Evolutionary conservation across 2,888 invertebrate genomes (phyloP), one percentile per base, ranked within the genome.

Genomic region (Pachycephus smyrnensis): DNA sequence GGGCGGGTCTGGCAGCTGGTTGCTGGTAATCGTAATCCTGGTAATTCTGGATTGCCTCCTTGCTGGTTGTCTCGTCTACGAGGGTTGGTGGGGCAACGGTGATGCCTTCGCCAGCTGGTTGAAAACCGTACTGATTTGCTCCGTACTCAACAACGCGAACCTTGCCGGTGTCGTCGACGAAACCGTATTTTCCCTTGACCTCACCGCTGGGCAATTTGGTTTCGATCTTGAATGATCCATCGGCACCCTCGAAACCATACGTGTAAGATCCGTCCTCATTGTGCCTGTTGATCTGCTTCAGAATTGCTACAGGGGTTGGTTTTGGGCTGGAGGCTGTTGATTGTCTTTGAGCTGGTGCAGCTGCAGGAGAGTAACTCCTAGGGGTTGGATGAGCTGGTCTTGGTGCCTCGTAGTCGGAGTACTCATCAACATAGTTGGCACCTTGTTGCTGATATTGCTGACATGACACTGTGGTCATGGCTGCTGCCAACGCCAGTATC

Each of bases 201-300:
- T 97, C 97, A 0, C 97, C 97, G 11, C 94, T 94, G 0, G 95
- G 94, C 32, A 95, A 92, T 91, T 97, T 97, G 12, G 97, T 97
- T 92, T 97, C 97, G 88, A 97, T 97, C 92, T 97, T 97, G 93
- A 97, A 97, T 9, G 96, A 95, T 69, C 97, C 97, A 89, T 98
- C 97, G 40, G 94, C 97, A 3, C 96, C 96, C 89, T 97, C 97
- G 91, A 97, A 97, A 0, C 97, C 97, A 88, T 97, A 97, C 0
- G 97, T 97, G 92, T 98, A 98, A 0, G 97, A 97, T 77, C 97
- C 97, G 89, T 97, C 97, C 90, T 97, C 97, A 87, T 97, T 97
- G 92, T 97, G 97, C 90, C 96, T 95, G 93, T 97, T 97, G 83
- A 97, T 97, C 92, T 97, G 97, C 90, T 97, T 97, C 78, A 97